Percentiles rank a stretch among this genome's conserved stretches.
Evolutionary conservation across 2,113 vertebrate species (phyloP).

Genomic region (Neotoma lepida): DNA sequence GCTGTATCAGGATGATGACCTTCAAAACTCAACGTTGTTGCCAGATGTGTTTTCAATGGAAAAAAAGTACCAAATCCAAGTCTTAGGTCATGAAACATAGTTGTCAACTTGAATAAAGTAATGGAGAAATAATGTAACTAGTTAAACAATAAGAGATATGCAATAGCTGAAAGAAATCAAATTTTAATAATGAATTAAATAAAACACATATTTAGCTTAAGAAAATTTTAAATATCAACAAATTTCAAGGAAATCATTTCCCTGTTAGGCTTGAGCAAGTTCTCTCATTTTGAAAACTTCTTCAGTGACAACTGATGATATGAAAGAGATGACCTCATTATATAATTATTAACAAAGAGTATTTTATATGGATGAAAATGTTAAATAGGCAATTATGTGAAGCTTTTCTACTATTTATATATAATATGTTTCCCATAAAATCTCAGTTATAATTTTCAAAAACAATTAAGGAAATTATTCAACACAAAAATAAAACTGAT

Average conservation of each 20-base stretch:
- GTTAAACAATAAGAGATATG: neutral
- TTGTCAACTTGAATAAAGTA: slow-evolving; percentile 24
- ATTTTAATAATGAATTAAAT: slow-evolving; percentile 20
- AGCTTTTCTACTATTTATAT: slow-evolving; percentile 16
- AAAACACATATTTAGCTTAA: neutral
- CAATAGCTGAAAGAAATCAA: neutral
- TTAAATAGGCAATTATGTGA: neutral
- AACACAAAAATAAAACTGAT: slow-evolving; percentile 82
- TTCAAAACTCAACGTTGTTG: neutral
- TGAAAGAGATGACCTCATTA: slow-evolving; percentile 11
- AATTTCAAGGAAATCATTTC: neutral
- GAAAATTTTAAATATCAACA: neutral
- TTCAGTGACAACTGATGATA: neutral
- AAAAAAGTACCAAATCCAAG: slow-evolving; percentile 34
- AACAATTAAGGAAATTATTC: slow-evolving; percentile 83
- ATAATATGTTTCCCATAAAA: slow-evolving; percentile 75
- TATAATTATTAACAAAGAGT: neutral
- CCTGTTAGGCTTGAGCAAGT: neutral
- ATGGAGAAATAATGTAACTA: neutral
- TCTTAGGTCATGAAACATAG: neutral
- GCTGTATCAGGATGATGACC: neutral
- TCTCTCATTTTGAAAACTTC: slow-evolving; percentile 22
- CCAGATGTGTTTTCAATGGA: neutral
- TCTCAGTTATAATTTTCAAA: slow-evolving; percentile 84
- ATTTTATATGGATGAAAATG: slow-evolving; percentile 12